Base-by-base conservation (phyloP, 2,888 invertebrate genomes). In the Siphlonurus alternatus region DNA sequence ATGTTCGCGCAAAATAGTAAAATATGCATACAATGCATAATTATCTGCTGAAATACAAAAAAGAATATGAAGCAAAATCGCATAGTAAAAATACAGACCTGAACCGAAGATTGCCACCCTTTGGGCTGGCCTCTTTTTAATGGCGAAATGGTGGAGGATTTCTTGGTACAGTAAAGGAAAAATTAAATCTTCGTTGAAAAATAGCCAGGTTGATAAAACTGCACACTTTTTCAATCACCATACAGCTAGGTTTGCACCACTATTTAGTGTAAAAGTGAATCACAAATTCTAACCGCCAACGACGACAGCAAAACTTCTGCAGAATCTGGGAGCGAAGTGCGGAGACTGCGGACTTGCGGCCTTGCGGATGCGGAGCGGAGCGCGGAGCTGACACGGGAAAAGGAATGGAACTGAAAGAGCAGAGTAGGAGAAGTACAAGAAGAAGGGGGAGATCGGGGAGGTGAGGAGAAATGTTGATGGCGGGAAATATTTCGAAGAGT, bases 101-200 rank as follows among this genome's bases (percentile, higher is more conserved):
- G 81, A 67, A 67, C 69, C 67, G 69, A 69, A 79, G 78, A 81
- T 79, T 82, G 86, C 86, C 87, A 87, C 86, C 86, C 87, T 83
- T 81, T 83, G 86, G 86, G 86, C 83, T 82, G 86, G 84, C 82
- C 83, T 81, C 79, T 81, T 80, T 79, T 84, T 86, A 82, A 83
- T 80, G 86, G 83, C 86, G 87, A 86, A 87, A 87, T 87, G 84
- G 83, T 87, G 87, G 81, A 82, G 81, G 84, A 65, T 67, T 68
- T 70, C 67, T 69, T 67, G 64, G 66, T 67, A 68, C 69, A 67
- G 65, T 66, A 62, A 65, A 64, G 64, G 38, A 61, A 63, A 66
- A 66, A 65, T 38, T 38, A 10, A 38, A 38, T 38, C 5, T 38
- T 38, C 38, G 5, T 15, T 38, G 7, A 38, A 10, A 38, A 38